Conservation (phyloP, 2,888 invertebrate species). For the Drosophila paranaensis region DNA sequence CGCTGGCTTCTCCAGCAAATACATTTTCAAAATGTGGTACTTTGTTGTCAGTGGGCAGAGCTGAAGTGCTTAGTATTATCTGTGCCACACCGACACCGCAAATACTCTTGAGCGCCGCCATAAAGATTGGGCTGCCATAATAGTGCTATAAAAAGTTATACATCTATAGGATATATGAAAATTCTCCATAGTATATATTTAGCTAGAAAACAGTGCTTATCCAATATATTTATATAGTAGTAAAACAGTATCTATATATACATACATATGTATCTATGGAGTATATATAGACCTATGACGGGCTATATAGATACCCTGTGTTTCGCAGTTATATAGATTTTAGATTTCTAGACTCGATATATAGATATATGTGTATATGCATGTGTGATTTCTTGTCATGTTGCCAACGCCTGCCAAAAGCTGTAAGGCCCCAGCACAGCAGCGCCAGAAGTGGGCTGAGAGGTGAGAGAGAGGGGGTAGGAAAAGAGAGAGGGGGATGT, state of each 20-base stretch:
- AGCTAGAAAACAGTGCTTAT: not conserved
- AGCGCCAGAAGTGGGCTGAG: too few relatives aligned
- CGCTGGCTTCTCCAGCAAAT: slow-evolving; percentile 52
- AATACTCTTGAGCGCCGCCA: slow-evolving; percentile 23
- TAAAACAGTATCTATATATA: slow-evolving; percentile 1
- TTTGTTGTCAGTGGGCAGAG: slow-evolving; percentile 7
- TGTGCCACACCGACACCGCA: slow-evolving; percentile 21
- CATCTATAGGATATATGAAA: not conserved
- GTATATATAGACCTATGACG: not conserved
- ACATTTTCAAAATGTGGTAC: slow-evolving; percentile 39
- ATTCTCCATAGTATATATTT: not conserved
- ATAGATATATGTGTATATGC: not conserved
- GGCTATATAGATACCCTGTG: slow-evolving; percentile 10
- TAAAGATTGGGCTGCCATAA: slow-evolving; percentile 21
- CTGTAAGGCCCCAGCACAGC: not conserved
- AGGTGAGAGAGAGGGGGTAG: not conserved
- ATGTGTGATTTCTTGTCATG: slow-evolving; percentile 9
- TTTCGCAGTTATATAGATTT: not conserved
- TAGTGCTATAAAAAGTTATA: slow-evolving; percentile 1
- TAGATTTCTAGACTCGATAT: not conserved
- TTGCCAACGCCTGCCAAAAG: slow-evolving; percentile 24
- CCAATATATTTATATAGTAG: not conserved
- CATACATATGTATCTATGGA: not conserved
- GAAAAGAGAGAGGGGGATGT: not conserved
- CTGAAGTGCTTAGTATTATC: slow-evolving; percentile 10